Conservation (phyloP, 2,797 vertebrate genomes). For the Perodicticus potto region DNA sequence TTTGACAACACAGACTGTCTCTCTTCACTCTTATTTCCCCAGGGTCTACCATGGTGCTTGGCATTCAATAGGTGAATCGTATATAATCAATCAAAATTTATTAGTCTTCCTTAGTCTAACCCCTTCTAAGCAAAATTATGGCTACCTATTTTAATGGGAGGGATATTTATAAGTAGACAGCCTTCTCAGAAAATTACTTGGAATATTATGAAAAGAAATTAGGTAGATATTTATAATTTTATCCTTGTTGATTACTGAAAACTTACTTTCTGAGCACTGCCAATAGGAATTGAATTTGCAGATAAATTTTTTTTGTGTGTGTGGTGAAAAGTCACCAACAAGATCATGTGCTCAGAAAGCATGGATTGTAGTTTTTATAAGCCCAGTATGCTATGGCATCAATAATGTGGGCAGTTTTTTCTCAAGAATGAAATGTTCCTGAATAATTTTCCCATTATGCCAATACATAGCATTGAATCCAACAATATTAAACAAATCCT, state of each 20-base stretch:
- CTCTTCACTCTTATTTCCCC: neutral
- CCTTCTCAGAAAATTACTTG: slow-evolving; percentile 6
- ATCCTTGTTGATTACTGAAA: slow-evolving; percentile 36
- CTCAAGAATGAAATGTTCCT: slow-evolving; percentile 67
- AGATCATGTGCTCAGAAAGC: neutral
- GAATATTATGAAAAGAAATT: slow-evolving; percentile 45
- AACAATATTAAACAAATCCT: slow-evolving; percentile 67
- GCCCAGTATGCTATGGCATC: neutral
- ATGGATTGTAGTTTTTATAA: slow-evolving; percentile 25
- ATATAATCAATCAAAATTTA: slow-evolving; percentile 25
- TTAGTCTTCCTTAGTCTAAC: neutral
- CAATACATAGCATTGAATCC: slow-evolving; percentile 61
- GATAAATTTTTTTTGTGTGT: neutral
- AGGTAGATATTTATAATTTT: neutral
- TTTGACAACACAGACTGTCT: neutral
- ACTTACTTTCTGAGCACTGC: slow-evolving; percentile 26
- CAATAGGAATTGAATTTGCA: slow-evolving; percentile 44
- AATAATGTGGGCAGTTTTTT: slow-evolving; percentile 54
- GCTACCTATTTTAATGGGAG: neutral
- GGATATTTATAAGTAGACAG: neutral
- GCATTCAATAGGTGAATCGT: neutral
- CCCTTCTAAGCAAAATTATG: slow-evolving; percentile 23
- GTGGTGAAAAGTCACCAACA: slow-evolving; percentile 41
- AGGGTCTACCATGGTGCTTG: neutral
- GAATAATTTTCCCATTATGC: slow-evolving; percentile 69